phyloP scores from a whole-genome alignment of 2,113 vertebrate species.

The Corythoichthys haematopterus region DNA sequence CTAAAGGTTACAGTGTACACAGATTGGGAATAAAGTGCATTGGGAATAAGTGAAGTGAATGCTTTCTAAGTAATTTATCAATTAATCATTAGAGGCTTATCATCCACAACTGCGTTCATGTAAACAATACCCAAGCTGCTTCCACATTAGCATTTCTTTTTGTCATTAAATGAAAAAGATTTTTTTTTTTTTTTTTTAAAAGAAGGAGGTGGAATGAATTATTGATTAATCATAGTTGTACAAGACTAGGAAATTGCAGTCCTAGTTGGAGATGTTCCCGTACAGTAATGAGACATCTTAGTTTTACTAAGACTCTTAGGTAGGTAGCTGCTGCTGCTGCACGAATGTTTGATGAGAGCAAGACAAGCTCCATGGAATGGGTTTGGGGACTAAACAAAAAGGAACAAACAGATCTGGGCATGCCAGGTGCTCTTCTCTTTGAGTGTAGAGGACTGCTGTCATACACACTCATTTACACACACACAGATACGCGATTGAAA shows the following conservation, averaged over 20 bases:
- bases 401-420: conserved; percentile 57
- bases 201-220: conserved; percentile 39
- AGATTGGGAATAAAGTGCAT: too few relatives aligned
- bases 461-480: conserved; percentile 13
- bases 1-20: too few relatives aligned
- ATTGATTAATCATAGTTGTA: conserved; percentile 54
- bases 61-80: not conserved
- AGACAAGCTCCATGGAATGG: conserved; percentile 31
- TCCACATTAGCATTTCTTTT: conserved; percentile 27
- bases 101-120: not conserved
- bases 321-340: conserved; percentile 32
- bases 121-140: not conserved
- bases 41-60: not conserved
- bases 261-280: conserved; percentile 29
- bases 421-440: conserved; percentile 45
- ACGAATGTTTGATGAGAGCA: conserved; percentile 45
- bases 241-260: conserved; percentile 48
- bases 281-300: conserved; percentile 48
- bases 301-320: conserved; percentile 28
- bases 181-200: too few relatives aligned
- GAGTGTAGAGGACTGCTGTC: conserved; percentile 29
- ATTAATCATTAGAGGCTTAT: not conserved
- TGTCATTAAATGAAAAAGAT: conserved; percentile 32
- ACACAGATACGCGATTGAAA: conserved; percentile 18
- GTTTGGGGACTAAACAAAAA: conserved; percentile 52